Percentiles rank a stretch among this genome's conserved stretches.
Evolutionary conservation across 1,140 invertebrate species (phyloP).

Genomic region (Formica selysi): DNA sequence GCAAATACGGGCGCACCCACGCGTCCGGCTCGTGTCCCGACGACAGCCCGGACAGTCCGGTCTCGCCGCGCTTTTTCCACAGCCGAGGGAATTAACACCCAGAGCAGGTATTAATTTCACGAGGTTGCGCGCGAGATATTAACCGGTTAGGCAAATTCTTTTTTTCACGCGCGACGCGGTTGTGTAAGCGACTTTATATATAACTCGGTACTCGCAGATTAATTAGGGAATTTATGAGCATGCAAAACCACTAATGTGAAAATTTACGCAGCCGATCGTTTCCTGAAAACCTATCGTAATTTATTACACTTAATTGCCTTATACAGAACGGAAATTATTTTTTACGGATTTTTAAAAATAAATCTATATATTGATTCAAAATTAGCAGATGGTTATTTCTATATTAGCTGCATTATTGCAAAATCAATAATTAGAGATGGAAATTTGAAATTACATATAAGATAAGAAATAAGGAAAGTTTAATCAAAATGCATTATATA

Average conservation of each 20-base stretch:
- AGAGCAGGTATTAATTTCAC: constrained; percentile 38
- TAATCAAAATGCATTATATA: not conserved
- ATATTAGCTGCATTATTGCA: not conserved
- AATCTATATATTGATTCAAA: not conserved
- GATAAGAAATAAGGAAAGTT: not conserved
- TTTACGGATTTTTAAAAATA: not conserved
- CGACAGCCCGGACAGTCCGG: constrained; percentile 17
- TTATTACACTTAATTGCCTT: constrained; percentile 19
- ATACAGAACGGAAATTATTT: constrained; percentile 2
- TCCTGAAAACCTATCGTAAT: constrained; percentile 16
- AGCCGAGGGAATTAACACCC: constrained; percentile 64
- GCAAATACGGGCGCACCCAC: constrained; percentile 66
- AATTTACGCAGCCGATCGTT: not conserved
- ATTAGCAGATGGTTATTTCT: not conserved
- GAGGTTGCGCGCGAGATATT: constrained; percentile 31
- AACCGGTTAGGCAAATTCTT: constrained; percentile 38
- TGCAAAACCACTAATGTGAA: constrained; percentile 28
- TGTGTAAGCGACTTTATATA: constrained; percentile 40
- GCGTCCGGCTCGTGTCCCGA: constrained; percentile 62
- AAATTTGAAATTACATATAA: not conserved
- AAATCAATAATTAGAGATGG: not conserved
- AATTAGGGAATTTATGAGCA: constrained; percentile 52
- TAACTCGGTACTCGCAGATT: constrained; percentile 1
- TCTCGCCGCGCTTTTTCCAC: constrained; percentile 46
- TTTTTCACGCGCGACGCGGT: constrained; percentile 9